Conservation (phyloP, 1,140 invertebrate genomes). For the Pseudomyrmex gracilis region DNA sequence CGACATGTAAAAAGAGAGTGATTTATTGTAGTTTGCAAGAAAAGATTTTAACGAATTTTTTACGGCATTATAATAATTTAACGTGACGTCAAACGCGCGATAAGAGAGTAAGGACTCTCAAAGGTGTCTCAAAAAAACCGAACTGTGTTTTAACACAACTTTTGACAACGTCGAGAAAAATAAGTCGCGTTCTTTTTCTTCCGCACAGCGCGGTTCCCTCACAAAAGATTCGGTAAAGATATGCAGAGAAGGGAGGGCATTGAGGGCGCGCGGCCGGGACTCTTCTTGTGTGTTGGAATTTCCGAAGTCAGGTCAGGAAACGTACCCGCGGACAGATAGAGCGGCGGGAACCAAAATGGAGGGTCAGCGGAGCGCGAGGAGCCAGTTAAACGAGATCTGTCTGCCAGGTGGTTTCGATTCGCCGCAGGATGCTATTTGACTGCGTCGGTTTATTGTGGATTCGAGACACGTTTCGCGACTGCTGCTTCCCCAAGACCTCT, state of each 20-base stretch:
- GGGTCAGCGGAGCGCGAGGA: slow-evolving; percentile 37
- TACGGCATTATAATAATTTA: no score
- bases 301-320: slow-evolving; percentile 31
- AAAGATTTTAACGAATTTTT: no score
- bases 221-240: not conserved
- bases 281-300: slow-evolving; percentile 29
- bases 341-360: slow-evolving; percentile 8
- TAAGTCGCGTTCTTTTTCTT: not conserved
- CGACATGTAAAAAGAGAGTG: no score
- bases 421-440: slow-evolving; percentile 53
- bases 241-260: not conserved
- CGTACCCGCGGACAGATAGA: slow-evolving; percentile 11
- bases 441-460: slow-evolving; percentile 51
- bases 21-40: no score
- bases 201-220: no score
- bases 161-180: not conserved
- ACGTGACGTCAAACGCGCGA: no score
- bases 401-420: slow-evolving; percentile 53
- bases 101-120: no score
- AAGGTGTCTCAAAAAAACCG: no score
- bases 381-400: slow-evolving; percentile 54
- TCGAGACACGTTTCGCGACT: slow-evolving; percentile 51
- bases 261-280: not conserved
- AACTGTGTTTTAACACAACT: no score
- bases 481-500: slow-evolving; percentile 31